Percentiles rank a stretch among this genome's conserved stretches.
phyloP scores from a whole-genome alignment of 1,140 invertebrate genomes.

The Helicoverpa armigera region DNA sequence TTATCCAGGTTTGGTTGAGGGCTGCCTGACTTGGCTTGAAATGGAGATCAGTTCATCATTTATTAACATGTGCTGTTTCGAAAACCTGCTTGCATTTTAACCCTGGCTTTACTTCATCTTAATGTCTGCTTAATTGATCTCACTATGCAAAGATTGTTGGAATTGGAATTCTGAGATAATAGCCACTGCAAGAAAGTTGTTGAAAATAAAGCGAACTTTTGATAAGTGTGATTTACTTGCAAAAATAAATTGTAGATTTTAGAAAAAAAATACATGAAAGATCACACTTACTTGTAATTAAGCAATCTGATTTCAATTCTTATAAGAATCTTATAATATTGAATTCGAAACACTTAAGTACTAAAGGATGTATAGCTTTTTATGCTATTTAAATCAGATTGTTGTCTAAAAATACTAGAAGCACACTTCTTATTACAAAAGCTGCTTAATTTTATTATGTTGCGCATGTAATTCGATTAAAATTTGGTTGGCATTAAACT shows the following conservation, averaged over 20 bases:
- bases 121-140: too few species aligned
- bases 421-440: too few species aligned
- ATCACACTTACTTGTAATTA: background rate
- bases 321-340: background rate
- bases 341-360: too few species aligned
- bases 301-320: slow-evolving; percentile 1
- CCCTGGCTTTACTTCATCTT: too few species aligned
- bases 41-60: slow-evolving; percentile 8
- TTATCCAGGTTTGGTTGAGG: slow-evolving; percentile 42
- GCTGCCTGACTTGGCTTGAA: slow-evolving; percentile 11
- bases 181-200: too few species aligned
- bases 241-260: too few species aligned
- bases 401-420: background rate
- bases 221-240: too few species aligned
- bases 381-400: background rate
- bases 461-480: background rate
- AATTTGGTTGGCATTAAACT: background rate
- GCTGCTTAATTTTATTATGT: background rate
- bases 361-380: too few species aligned
- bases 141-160: too few species aligned
- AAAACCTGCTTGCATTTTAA: slow-evolving; percentile 2
- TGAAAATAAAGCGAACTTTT: too few species aligned
- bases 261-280: too few species aligned
- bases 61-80: slow-evolving; percentile 18
- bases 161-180: too few species aligned